Evolutionary conservation across 1,140 invertebrate genomes (phyloP).

Genomic region (Elymnias hypermnestra): DNA sequence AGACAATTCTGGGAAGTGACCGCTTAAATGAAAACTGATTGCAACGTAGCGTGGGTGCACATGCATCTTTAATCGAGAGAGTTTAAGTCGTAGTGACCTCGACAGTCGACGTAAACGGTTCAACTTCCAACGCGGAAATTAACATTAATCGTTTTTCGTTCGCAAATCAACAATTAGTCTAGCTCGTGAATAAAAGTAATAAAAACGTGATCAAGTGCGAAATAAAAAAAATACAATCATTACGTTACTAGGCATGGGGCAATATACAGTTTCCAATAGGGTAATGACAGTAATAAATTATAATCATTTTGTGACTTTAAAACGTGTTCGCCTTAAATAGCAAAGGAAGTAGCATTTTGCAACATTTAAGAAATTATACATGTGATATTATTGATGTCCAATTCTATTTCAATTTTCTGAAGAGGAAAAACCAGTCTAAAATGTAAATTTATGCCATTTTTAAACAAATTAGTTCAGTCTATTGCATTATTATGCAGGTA

Average conservation of each 20-base stretch:
- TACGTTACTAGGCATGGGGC: background rate
- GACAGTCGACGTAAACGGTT: constrained; percentile 23
- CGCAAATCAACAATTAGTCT: constrained; percentile 29
- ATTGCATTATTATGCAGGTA: too few relatives aligned
- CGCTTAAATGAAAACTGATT: constrained; percentile 18
- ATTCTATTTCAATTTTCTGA: too few relatives aligned
- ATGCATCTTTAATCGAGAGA: constrained; percentile 24
- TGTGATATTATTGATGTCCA: too few relatives aligned
- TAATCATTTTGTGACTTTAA: too few relatives aligned
- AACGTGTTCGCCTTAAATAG: too few relatives aligned
- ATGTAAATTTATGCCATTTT: too few relatives aligned
- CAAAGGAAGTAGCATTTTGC: too few relatives aligned
- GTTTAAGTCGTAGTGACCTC: constrained; percentile 35
- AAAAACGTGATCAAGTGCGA: constrained; percentile 13
- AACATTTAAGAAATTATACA: too few relatives aligned
- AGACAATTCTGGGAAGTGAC: background rate
- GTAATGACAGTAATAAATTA: too few relatives aligned
- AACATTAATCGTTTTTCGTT: constrained; percentile 36
- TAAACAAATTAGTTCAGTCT: too few relatives aligned
- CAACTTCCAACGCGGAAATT: constrained; percentile 36
- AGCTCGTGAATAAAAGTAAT: constrained; percentile 13
- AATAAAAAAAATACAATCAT: constrained; percentile 15
- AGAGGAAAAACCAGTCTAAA: too few relatives aligned
- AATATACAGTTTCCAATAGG: too few relatives aligned
- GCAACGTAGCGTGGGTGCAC: constrained; percentile 12